phyloP scores from a whole-genome alignment of 2,888 invertebrate genomes.

The Andrena dorsata region DNA sequence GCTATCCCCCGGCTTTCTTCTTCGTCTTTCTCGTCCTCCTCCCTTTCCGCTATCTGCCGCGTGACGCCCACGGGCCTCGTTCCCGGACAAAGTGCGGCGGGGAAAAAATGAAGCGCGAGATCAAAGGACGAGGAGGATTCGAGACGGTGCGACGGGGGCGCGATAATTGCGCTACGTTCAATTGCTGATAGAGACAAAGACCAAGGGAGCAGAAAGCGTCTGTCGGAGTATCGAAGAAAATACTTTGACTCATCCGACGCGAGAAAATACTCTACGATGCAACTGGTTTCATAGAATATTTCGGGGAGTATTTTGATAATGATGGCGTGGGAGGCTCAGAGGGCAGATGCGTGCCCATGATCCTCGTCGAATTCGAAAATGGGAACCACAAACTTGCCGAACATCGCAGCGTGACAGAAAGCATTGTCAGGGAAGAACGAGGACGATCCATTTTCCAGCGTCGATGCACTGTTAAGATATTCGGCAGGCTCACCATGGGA shows the following conservation, averaged over 20 bases:
- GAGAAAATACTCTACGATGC: not conserved
- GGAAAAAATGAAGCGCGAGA: constrained; percentile 30
- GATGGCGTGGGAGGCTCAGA: too few relatives aligned
- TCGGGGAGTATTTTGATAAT: too few relatives aligned
- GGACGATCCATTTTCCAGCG: constrained; percentile 20
- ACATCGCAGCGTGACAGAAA: constrained; percentile 18
- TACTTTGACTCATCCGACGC: not conserved
- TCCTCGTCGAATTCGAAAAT: constrained; percentile 18
- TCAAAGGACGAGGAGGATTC: constrained; percentile 26
- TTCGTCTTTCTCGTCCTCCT: not conserved
- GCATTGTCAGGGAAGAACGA: constrained; percentile 36
- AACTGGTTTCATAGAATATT: too few relatives aligned
- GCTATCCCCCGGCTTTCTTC: constrained; percentile 5
- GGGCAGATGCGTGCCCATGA: too few relatives aligned
- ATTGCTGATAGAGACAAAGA: not conserved
- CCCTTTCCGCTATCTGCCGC: constrained; percentile 37
- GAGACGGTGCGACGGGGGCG: constrained; percentile 16
- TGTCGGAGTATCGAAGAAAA: not conserved
- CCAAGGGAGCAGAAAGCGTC: not conserved
- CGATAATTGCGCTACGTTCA: constrained; percentile 38
- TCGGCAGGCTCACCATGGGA: not conserved
- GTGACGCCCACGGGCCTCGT: constrained; percentile 41
- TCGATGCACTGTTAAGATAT: constrained; percentile 34
- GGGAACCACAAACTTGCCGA: not conserved
- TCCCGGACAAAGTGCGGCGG: constrained; percentile 48